Evolutionary conservation across 1,140 invertebrate genomes (phyloP).

Genomic region (Papilio polytes): DNA sequence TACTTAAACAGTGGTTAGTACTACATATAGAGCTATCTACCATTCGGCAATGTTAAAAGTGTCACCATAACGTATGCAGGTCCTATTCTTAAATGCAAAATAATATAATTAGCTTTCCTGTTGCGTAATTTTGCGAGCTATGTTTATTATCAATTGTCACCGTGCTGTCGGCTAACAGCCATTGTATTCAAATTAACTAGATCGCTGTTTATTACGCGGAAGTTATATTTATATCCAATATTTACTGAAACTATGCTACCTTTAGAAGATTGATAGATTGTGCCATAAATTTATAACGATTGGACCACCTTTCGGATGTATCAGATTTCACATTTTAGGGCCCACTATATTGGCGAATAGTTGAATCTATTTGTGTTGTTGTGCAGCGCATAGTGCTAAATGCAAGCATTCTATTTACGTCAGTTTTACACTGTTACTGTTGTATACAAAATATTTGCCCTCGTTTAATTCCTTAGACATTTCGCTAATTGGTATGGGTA

Average conservation of each 20-base stretch:
- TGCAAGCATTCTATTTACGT: constrained; percentile 31
- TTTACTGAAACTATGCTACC: not conserved
- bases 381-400: constrained; percentile 31
- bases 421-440: not conserved
- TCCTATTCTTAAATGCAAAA: constrained; percentile 19
- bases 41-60: constrained; percentile 17
- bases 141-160: constrained; percentile 39
- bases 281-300: not conserved
- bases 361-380: constrained; percentile 34
- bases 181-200: constrained; percentile 40
- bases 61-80: constrained; percentile 12
- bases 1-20: not conserved
- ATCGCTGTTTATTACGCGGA: constrained; percentile 23
- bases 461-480: constrained; percentile 19
- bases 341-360: constrained; percentile 28
- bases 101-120: constrained; percentile 23
- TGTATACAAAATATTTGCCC: not conserved
- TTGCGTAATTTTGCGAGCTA: not conserved
- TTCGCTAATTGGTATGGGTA: not conserved
- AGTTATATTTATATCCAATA: constrained; percentile 26
- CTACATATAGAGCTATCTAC: not conserved
- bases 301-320: not conserved
- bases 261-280: too few species aligned
- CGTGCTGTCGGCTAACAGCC: constrained; percentile 15
- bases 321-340: constrained; percentile 17